Evolutionary conservation across 2,113 vertebrate genomes (phyloP), one percentile per base, ranked within the genome.

Genomic region (Nannospalax galili): DNA sequence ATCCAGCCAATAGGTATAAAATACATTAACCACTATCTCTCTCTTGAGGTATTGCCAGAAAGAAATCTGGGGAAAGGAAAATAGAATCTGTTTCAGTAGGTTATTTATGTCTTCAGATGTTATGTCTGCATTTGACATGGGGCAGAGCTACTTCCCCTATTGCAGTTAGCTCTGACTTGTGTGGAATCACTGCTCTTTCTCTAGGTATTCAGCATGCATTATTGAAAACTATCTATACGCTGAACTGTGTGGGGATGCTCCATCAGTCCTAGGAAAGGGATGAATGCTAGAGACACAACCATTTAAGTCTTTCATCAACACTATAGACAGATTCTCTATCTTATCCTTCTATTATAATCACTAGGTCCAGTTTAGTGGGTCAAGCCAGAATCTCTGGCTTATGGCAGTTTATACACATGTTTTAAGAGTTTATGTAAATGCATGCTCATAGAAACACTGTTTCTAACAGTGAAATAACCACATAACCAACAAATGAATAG

Each of bases 11-110:
- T 28, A 40, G 17, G 32, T 30, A 81, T 65, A 84, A 94, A 90
- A 92, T 64, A 1, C 45, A 52, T 42, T 67, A 85, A 52, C 35
- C 48, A 16, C 30, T 22, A 19, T 35, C 17, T 82, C 32, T 88
- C 22, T 82, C 69, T 37, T 78, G 67, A 74, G 65, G 62, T 35
- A 89, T 56, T 84, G 64, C 81, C 88, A 95, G 84, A 94, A 97
- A 92, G 91, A 35, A 58, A 62, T 92, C 80, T 69, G 22, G 37
- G 12, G 42, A 95, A 17, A 84, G 45, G 22, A 62, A 82, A 58
- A 72, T 56, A 64, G 80, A 86, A 22, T 92, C 40, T 24, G 11
- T 67, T 81, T 87, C 56, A 32, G 26, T 52, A 64, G 16, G 19
- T 86, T 64, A 93, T 87, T 91, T 87, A 74, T 75, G 67, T 84